Evolutionary conservation across 2,797 vertebrate genomes (phyloP).

Genomic region (Staurois parvus): DNA sequence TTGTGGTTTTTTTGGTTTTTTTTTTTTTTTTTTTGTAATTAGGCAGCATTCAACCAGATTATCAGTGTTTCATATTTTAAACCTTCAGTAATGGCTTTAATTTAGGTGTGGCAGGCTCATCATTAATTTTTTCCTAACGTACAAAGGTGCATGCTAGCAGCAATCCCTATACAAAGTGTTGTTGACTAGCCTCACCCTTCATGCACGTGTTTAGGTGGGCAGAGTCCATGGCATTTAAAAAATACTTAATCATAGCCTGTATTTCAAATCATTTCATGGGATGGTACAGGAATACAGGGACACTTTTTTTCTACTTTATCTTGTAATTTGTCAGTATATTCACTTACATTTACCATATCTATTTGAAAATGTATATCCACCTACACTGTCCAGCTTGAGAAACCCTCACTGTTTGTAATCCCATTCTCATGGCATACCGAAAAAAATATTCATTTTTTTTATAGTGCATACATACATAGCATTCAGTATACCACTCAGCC

Average conservation of each 20-base stretch:
- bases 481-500: too few relatives aligned
- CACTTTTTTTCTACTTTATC: too few relatives aligned
- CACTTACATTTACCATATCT: not conserved
- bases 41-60: not conserved
- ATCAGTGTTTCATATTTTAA: not conserved
- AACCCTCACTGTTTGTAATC: too few relatives aligned
- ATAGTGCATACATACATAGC: too few relatives aligned
- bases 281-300: too few relatives aligned
- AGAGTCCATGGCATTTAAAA: not conserved
- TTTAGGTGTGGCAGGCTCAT: not conserved
- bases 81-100: not conserved
- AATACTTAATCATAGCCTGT: not conserved
- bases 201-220: not conserved
- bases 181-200: not conserved
- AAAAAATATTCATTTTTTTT: too few relatives aligned
- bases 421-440: too few relatives aligned
- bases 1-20: too few relatives aligned
- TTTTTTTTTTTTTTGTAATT: not conserved
- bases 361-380: too few relatives aligned
- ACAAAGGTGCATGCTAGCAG: not conserved
- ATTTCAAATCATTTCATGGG: too few relatives aligned
- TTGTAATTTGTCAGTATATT: too few relatives aligned
- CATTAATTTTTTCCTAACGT: not conserved
- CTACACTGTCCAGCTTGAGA: too few relatives aligned
- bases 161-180: not conserved